Evolutionary conservation across 2,113 vertebrate species (phyloP), one percentile per base, ranked within the genome.

Genomic region (Tychaedon coryphoeus): DNA sequence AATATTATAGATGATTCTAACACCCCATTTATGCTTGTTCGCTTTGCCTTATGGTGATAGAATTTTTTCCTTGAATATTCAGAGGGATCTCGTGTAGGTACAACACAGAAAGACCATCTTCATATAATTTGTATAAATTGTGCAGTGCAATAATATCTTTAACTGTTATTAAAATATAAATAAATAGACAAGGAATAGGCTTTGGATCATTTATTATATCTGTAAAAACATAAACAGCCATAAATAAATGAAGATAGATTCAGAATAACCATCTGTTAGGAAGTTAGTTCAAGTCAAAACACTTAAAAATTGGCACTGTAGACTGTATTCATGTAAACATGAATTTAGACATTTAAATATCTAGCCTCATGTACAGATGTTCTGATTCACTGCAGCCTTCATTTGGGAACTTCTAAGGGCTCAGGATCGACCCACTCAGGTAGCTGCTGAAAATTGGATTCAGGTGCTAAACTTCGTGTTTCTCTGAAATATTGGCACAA

Each of bases 291-390:
- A 90, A 94, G 82, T 92, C 67, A 93, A 95, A 97, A 83, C 92
- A 93, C 72, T 96, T 94, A 86, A 96, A 90, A 96, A 65, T 92
- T 96, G 90, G 90, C 93, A 93, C 62, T 64, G 88, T 51, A 80
- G 54, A 28, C 48, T 86, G 25, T 73, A 76, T 87, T 86, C 26
- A 58, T 84, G 72, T 73, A 92, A 95, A 92, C 83, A 60, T 77
- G 38, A 66, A 83, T 90, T 94, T 88, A 92, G 71, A 47, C 62
- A 72, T 85, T 84, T 94, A 85, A 94, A 11, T 62, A 77, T 31
- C 60, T 66, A 82, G 50, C 42, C 58, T 88, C 14, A 19, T 14
- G 13, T 95, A 54, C 94, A 92, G 87, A 86, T 93, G 94, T 94
- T 93, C 78, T 73, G 78, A 79, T 77, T 78, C 58, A 76, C 62